Evolutionary conservation across 1,140 invertebrate species (phyloP), one percentile per base, ranked within the genome.

Genomic region (Drosophila hydei): DNA sequence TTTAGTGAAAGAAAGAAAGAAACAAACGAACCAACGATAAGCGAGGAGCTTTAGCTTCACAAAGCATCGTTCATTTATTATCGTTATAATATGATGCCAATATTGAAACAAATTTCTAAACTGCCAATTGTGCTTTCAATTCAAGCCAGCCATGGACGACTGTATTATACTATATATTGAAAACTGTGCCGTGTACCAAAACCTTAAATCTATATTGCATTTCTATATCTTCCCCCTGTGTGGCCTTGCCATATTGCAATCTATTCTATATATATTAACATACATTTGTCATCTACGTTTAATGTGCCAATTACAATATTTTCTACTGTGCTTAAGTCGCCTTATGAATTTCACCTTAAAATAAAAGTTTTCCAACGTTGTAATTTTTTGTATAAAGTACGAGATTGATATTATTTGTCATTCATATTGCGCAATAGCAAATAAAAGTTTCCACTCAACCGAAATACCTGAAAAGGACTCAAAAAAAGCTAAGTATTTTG

Each of bases 291-390:
- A 76, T 68, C 30, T 88, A 88, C 62, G 78, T 88, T 88, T 79
- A 87, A 85, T 85, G 81, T 85, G 81, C 77, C 81, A 85, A 80
- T 72, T 87, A 71, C 70, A 81, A 78, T 71, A 72, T 63, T 69
- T 79, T 67, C 67, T 69, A 69, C 74, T 63, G 72, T 79, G 69
- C 79, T 64, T 88, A 88, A 88, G 78, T 87, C 68, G 71, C 68
- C 60, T 75, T 68, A 80, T 77, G 65, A 83, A 70, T 71, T 80
- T 69, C 64, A 70, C 56, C 58, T 65, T 76, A 74, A 75, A 84
- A 73, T 76, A 88, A 73, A 88, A 83, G 33, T 79, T 88, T 88
- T 88, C 78, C 75, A 83, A 79, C 79, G 84, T 88, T 88, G 84
- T 88, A 75, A 83, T 77, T 88, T 77, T 88, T 87, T 85, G 72